Evolutionary conservation across 2,888 invertebrate species (phyloP), one percentile per base, ranked within the genome.

Genomic region (Philereme vetulata): DNA sequence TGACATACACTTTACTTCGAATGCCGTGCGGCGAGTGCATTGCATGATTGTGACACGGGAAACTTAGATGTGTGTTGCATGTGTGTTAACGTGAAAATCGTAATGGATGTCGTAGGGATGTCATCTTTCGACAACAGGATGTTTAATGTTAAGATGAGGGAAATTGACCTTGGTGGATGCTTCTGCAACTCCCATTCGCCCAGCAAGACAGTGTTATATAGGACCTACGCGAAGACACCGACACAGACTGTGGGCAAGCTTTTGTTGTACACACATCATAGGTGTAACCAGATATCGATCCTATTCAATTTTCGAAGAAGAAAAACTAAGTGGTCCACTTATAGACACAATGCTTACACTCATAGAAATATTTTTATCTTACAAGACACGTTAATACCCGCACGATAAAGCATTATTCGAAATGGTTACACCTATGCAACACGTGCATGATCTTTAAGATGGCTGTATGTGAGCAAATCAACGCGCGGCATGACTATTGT

Each of bases 41-140:
- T 90, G 92, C 92, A 92, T 92, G 92, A 88, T 85, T 90, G 90
- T 91, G 80, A 81, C 83, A 77, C 81, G 80, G 78, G 82, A 80
- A 82, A 77, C 55, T 83, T 90, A 90, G 89, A 86, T 88, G 89
- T 90, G 92, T 92, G 91, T 91, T 90, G 90, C 90, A 90, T 91
- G 90, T 90, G 90, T 91, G 88, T 91, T 64, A 74, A 81, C 79
- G 85, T 88, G 81, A 76, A 81, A 80, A 81, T 80, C 76, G 80
- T 85, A 76, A 84, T 90, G 82, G 76, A 86, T 90, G 90, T 91
- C 92, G 91, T 91, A 89, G 21, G 21, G 21, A 21, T 88, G 85
- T 88, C 88, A 89, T 90, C 89, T 89, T 85, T 83, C 73, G 82
- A 85, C 82, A 84, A 78, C 80, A 81, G 81, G 90, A 88, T 88